Conservation (phyloP, 1,140 invertebrate species). For the Rhizoglyphus robini region DNA sequence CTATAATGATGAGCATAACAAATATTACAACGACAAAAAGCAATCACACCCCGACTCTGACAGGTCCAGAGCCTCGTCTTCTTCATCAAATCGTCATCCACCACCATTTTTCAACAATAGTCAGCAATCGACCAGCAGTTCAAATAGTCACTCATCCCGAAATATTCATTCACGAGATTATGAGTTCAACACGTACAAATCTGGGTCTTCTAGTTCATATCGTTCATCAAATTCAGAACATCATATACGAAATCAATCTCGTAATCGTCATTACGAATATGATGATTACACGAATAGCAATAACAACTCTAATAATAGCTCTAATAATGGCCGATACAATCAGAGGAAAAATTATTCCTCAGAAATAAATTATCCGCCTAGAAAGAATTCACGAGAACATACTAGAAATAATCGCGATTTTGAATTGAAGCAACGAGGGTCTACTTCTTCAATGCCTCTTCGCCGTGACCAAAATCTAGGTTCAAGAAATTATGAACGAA, state of each 20-base stretch:
- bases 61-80: not conserved
- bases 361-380: not conserved
- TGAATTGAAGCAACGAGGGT: not conserved
- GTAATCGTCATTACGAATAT: not conserved
- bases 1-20: not conserved
- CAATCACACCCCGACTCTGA: not conserved
- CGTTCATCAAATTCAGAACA: not conserved
- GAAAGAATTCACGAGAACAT: not conserved
- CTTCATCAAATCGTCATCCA: not conserved
- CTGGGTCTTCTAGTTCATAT: not conserved
- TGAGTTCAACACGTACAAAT: not conserved
- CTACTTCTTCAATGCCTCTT: no score
- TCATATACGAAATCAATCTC: not conserved
- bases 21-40: not conserved
- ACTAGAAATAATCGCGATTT: not conserved
- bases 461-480: no score
- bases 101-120: not conserved
- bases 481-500: not conserved
- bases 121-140: not conserved
- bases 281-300: not conserved
- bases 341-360: not conserved
- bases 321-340: no score
- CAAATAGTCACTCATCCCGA: not conserved
- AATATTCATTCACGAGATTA: not conserved
- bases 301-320: not conserved